Conservation (phyloP, 2,113 vertebrate genomes). For the Cacatua alba region DNA sequence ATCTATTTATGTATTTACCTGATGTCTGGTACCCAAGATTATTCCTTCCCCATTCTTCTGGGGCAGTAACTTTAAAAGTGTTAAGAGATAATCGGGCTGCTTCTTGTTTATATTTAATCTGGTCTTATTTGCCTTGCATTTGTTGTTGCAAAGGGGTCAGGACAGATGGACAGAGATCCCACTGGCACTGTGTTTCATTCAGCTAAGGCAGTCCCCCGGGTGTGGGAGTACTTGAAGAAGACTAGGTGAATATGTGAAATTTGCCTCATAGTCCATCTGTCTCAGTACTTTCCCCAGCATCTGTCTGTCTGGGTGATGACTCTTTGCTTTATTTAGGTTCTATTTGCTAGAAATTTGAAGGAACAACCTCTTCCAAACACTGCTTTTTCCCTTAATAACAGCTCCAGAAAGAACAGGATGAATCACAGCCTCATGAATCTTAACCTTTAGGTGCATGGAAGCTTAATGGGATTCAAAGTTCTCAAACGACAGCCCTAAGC, state of each 20-base stretch:
- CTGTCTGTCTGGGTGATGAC: neutral
- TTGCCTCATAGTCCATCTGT: neutral
- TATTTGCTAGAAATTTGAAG: neutral
- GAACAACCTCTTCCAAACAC: neutral
- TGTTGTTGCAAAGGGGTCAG: neutral
- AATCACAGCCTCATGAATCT: slow-evolving; percentile 35
- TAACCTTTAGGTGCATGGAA: slow-evolving; percentile 41
- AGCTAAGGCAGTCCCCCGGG: neutral
- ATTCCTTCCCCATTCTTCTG: neutral
- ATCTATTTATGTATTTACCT: neutral
- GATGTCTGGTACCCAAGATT: neutral
- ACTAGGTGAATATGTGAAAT: neutral
- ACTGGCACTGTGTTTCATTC: neutral
- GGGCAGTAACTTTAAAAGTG: neutral
- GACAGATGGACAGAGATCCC: neutral
- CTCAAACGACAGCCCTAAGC: neutral
- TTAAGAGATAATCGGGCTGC: neutral
- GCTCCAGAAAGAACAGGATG: neutral
- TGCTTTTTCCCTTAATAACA: neutral
- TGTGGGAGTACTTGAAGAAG: neutral
- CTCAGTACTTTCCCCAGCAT: neutral
- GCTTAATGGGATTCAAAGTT: slow-evolving; percentile 48
- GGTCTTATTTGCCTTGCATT: neutral
- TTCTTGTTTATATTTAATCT: neutral
- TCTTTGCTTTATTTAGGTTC: neutral